Percentiles rank a stretch among this genome's conserved stretches.
Evolutionary conservation across 2,888 invertebrate genomes (phyloP).

Genomic region (Rugalucina vietnamica): DNA sequence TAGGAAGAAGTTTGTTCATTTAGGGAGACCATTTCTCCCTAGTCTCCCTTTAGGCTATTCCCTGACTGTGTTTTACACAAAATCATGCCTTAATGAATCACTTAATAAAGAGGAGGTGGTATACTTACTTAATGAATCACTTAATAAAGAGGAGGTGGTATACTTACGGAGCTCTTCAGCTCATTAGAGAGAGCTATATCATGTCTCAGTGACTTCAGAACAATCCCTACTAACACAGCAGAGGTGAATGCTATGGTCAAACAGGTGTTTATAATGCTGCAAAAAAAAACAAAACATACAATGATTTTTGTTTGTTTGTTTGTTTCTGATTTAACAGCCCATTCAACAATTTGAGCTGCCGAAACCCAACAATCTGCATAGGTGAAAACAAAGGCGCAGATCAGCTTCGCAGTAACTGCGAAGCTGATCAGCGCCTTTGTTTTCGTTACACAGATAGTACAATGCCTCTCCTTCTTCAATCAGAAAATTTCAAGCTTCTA

Average conservation of each 20-base stretch:
- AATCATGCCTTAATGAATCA: too few species aligned
- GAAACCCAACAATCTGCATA: too few species aligned
- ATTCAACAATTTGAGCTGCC: background rate
- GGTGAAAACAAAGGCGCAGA: background rate
- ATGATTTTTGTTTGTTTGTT: background rate
- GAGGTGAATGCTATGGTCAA: background rate
- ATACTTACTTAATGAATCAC: too few species aligned
- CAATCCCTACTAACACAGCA: background rate
- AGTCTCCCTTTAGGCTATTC: too few species aligned
- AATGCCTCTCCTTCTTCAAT: background rate
- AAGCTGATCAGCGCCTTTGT: background rate
- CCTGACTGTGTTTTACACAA: too few species aligned
- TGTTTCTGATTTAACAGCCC: background rate
- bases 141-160: too few species aligned
- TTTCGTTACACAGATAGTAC: background rate
- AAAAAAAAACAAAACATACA: background rate
- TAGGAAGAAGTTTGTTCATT: too few species aligned
- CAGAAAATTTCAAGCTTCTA: too few species aligned
- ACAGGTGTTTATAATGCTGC: background rate
- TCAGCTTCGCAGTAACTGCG: background rate
- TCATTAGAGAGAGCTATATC: background rate
- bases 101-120: too few species aligned
- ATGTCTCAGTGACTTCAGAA: background rate
- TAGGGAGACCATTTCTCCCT: too few species aligned
- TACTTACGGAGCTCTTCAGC: background rate